Evolutionary conservation across 2,113 vertebrate species (phyloP).

Genomic region (Podarcis cretensis): DNA sequence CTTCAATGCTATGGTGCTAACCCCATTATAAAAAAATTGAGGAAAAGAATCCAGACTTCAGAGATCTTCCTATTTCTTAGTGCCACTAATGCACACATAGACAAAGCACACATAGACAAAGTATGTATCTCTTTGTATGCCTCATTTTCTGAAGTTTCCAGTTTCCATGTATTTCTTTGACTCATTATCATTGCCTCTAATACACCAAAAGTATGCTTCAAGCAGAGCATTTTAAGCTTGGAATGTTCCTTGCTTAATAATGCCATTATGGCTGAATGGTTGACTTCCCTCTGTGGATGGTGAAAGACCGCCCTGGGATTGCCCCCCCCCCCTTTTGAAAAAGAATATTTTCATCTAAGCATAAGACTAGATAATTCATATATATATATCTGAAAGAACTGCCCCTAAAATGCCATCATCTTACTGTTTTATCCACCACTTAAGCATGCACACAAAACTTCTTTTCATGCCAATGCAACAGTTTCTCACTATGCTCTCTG

Average conservation of each 20-base stretch:
- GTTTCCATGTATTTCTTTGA: not conserved
- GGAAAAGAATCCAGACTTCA: not conserved
- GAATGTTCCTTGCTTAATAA: not conserved
- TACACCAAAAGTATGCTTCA: not conserved
- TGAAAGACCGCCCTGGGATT: not conserved
- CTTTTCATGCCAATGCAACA: not conserved
- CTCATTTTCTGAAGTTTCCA: not conserved
- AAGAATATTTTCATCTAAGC: not conserved
- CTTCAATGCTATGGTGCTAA: not conserved
- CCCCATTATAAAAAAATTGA: not conserved
- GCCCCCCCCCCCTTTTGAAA: not conserved
- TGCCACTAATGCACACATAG: not conserved
- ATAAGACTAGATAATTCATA: not conserved
- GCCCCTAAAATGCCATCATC: not conserved
- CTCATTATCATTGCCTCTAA: not conserved
- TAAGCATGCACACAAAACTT: not conserved
- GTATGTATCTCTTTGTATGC: not conserved
- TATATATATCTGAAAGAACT: not conserved
- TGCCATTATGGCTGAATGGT: fast-evolving
- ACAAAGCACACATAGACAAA: not conserved
- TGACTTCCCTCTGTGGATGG: not conserved
- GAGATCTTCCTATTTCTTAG: not conserved
- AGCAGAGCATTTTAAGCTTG: not conserved
- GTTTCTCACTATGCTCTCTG: not conserved
- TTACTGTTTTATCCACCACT: fast-evolving